Evolutionary conservation across 2,888 invertebrate species (phyloP).

Genomic region (Drosophila multiciliata): DNA sequence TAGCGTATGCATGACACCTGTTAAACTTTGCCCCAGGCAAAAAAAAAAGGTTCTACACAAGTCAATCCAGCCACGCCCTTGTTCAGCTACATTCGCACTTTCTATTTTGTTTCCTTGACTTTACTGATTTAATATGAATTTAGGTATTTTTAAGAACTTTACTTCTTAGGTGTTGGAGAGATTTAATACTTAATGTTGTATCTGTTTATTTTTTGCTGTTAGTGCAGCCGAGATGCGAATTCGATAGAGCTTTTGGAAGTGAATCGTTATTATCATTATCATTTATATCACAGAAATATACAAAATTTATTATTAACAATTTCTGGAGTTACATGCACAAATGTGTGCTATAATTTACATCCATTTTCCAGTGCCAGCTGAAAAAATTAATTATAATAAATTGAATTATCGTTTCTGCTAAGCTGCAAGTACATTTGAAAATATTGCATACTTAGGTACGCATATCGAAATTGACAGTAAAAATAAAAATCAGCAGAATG

Average conservation of each 20-base stretch:
- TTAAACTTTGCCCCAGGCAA: conserved; percentile 2
- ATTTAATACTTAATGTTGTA: neutral
- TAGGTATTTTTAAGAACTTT: neutral
- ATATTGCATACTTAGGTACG: conserved; percentile 68
- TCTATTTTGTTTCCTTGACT: neutral
- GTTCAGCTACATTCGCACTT: neutral
- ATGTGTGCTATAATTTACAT: conserved; percentile 15
- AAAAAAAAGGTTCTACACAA: neutral
- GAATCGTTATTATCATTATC: neutral
- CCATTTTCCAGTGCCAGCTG: conserved; percentile 45
- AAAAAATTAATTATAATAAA: conserved; percentile 67
- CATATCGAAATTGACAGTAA: conserved; percentile 66
- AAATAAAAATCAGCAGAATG: conserved; percentile 63
- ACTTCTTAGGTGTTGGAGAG: neutral
- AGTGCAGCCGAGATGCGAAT: too few relatives aligned
- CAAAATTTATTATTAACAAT: accelerated
- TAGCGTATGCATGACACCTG: conserved; percentile 57
- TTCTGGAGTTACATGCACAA: neutral
- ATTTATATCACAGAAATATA: neutral
- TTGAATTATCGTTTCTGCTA: conserved; percentile 13
- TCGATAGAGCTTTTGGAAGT: neutral
- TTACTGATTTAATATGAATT: neutral
- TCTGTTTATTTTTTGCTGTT: too few relatives aligned
- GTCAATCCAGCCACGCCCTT: neutral
- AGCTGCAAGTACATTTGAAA: conserved; percentile 4